These are phyloP conservation scores for Erythrocebus patas DNA, from an alignment of 2,113 vertebrate genomes.

Conservation along the genomic window DNA sequence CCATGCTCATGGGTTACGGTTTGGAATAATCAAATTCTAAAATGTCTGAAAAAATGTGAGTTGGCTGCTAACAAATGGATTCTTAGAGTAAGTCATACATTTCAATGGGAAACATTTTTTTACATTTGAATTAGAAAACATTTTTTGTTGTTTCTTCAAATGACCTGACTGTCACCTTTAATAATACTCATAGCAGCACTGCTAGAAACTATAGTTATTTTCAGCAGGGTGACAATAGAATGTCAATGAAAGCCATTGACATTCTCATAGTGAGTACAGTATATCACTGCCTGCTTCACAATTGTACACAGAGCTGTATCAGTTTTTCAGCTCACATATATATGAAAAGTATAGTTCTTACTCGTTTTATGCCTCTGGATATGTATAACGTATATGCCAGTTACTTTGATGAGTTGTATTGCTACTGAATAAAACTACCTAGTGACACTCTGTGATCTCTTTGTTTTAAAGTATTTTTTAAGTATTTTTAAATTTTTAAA, in stretches of 20 bases:
- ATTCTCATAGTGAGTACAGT: not conserved
- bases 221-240: conserved; percentile 1
- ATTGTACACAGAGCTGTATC: not conserved
- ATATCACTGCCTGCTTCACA: conserved; percentile 42
- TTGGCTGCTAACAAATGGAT: not conserved
- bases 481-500: not conserved
- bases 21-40: not conserved
- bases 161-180: conserved; percentile 24
- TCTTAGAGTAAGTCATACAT: not conserved
- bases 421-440: not conserved
- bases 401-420: not conserved
- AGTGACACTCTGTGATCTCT: not conserved
- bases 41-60: not conserved
- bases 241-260: conserved; percentile 51
- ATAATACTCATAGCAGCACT: conserved; percentile 42
- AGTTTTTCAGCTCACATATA: conserved; percentile 33
- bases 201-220: conserved; percentile 58
- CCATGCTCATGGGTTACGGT: not conserved
- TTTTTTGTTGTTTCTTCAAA: conserved; percentile 35
- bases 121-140: not conserved
- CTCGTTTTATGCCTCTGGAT: not conserved
- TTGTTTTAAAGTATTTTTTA: not conserved
- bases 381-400: not conserved
- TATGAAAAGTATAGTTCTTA: not conserved
- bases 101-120: not conserved